Base-by-base conservation (phyloP, 2,888 invertebrate species). In the Ischnura elegans region DNA sequence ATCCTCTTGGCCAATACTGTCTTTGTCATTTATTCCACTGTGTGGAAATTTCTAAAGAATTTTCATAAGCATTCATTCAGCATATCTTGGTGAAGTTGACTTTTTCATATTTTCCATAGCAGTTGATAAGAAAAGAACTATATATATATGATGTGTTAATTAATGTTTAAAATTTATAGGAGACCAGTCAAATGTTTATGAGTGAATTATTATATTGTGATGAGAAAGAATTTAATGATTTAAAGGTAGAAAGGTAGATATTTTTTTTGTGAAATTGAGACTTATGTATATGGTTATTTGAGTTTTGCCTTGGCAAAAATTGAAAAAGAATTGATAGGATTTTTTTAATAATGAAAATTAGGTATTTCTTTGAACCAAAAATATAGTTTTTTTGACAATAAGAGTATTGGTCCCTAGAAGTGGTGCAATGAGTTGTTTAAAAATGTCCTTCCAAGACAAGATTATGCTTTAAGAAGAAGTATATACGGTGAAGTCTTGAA, bases 41-140 rank as follows among this genome's bases (percentile, higher is more conserved):
- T 90, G 90, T 90, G 90, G 90, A 90, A 43, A 66, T 66, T 90
- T 90, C 61, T 43, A 66, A 90, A 90, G 36, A 55, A 66, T 61
- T 61, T 61, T 90, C 61, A 90, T 90, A 90, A 90, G 43, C 55
- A 42, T 90, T 90, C 61, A 42, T 25, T 90, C 90, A 43, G 61
- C 61, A 90, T 90, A 90, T 66, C 61, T 90, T 90, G 90, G 90
- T 90, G 61, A 90, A 90, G 90, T 90, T 90, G 90, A 90, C 61
- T 55, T 90, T 90, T 90, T 90, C 90, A 90, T 66, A 66, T 42
- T 66, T 90, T 90, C 61, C 45, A 45, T 90, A 61, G 90, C 6
- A 16, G n/a, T 86, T 43, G 46, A 86, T 46, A 61, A 90, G 8
- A 51, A 43, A 45, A 5, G n/a, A n/a, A 61, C n/a, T n/a, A n/a